These are phyloP conservation scores for Drosophila borealis DNA, from an alignment of 2,888 invertebrate species.

Conservation along the genomic window DNA sequence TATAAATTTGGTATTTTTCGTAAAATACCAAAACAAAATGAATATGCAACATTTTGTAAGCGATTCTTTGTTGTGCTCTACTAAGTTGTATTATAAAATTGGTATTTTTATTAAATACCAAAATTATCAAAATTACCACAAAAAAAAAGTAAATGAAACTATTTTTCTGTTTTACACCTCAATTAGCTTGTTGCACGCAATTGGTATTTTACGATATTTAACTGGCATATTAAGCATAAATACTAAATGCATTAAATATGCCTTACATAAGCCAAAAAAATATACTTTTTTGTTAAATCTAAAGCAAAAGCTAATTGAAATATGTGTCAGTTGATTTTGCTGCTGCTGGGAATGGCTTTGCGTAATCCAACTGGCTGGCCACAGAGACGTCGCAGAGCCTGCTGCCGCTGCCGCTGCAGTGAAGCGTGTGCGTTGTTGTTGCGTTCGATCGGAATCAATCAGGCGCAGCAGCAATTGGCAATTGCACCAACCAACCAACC, in stretches of 20 bases:
- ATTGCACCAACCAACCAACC: constrained; percentile 40
- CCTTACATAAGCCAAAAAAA: constrained; percentile 39
- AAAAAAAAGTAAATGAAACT: background rate
- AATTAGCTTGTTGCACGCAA: background rate
- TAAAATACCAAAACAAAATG: background rate
- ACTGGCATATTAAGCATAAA: constrained; percentile 1
- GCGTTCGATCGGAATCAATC: constrained; percentile 79
- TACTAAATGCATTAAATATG: constrained; percentile 3
- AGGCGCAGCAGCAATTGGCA: constrained; percentile 63
- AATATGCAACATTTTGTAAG: no score
- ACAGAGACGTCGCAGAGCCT: constrained; percentile 12
- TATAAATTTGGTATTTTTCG: no score
- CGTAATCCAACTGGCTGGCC: constrained; percentile 53
- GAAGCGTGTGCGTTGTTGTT: constrained; percentile 48
- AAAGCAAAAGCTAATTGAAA: constrained; percentile 71
- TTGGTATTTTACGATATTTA: constrained; percentile 3
- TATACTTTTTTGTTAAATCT: constrained; percentile 19
- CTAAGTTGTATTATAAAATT: background rate
- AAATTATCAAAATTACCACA: background rate
- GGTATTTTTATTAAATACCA: background rate
- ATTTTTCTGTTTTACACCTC: no score
- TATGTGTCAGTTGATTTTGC: constrained; percentile 53
- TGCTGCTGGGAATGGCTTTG: constrained; percentile 58
- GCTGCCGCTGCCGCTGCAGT: constrained; percentile 18
- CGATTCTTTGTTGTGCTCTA: no score